Base-by-base conservation (phyloP, 1,140 invertebrate species). In the Mercenaria mercenaria region DNA sequence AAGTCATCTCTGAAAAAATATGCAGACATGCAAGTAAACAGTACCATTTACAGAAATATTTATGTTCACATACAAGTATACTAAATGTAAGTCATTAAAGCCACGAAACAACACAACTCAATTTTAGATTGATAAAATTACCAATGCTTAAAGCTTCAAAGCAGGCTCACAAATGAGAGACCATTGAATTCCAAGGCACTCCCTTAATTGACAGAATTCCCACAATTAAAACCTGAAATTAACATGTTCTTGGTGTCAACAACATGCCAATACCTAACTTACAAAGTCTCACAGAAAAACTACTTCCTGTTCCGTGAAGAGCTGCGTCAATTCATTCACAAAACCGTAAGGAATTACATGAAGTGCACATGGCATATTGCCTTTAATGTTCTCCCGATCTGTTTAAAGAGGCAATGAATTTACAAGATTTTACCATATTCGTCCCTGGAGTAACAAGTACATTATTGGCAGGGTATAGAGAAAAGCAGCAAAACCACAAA, bases 351-450 rank as follows among this genome's bases (percentile, higher is more conserved):
- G 26, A 64, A 64, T 64, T 29, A 64, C 20, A 64, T 29, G n/a
- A 64, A 29, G n/a, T 29, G 59, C n/a, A 8, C 1, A 29, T 64
- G 59, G 59, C 59, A 64, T 64, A 64, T 64, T 72, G 34, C 67
- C 34, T 72, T 43, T 72, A 72, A 72, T 72, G 39, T 72, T 72
- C 34, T 2, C 67, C 15, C n/a, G n/a, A 72, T 72, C 34, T 72
- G 34, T 39, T 72, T 72, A 72, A 72, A 72, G 67, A 72, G 67
- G 39, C 67, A 43, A 39, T 2, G 67, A 15, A 39, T 39, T 72
- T 72, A 72, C 67, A 72, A 43, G 67, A 72, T 72, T 72, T 41
- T 72, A 41, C 67, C 67, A 41, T 72, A 72, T 72, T 43, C 34
- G 34, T 43, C 67, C 67, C 39, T 6, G 6, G 67, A 39, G 67